A percentile compares a stretch with the other conserved stretches of the same genome.
phyloP scores from a whole-genome alignment of 2,888 invertebrate species.

The Clivina fossor region DNA sequence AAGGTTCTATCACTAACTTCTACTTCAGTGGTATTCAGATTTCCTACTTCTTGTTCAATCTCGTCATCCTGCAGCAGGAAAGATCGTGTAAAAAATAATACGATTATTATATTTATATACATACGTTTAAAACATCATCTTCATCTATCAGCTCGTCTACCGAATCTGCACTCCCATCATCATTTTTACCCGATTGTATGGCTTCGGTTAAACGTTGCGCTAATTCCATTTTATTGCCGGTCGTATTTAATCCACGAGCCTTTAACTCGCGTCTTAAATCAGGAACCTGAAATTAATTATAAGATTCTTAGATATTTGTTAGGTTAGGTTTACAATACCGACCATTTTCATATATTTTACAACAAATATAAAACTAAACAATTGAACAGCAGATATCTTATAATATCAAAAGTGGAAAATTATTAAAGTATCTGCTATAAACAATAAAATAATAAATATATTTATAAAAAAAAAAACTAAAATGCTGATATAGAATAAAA shows the following conservation, averaged over 20 bases:
- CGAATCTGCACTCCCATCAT: constrained; percentile 49
- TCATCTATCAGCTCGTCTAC: constrained; percentile 57
- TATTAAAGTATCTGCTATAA: no score
- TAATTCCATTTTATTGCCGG: constrained; percentile 82
- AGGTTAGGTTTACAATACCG: no score
- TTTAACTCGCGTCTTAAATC: constrained; percentile 83
- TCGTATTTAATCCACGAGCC: constrained; percentile 68
- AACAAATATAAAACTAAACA: no score
- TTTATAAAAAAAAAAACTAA: no score
- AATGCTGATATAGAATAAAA: no score
- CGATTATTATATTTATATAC: constrained; percentile 34
- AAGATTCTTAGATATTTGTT: no score
- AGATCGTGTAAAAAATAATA: constrained; percentile 33
- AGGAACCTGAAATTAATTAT: constrained; percentile 77
- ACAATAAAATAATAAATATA: no score
- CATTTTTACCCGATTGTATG: constrained; percentile 54
- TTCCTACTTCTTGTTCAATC: constrained; percentile 49
- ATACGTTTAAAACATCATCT: constrained; percentile 60
- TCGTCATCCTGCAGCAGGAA: constrained; percentile 49
- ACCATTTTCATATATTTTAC: no score
- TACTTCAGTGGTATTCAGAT: constrained; percentile 47
- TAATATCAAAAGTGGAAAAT: no score
- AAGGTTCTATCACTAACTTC: constrained; percentile 43
- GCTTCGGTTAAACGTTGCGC: constrained; percentile 72
- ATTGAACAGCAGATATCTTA: no score